Evolutionary conservation across 1,140 invertebrate genomes (phyloP), one percentile per base, ranked within the genome.

Genomic region (Drosophila miranda): DNA sequence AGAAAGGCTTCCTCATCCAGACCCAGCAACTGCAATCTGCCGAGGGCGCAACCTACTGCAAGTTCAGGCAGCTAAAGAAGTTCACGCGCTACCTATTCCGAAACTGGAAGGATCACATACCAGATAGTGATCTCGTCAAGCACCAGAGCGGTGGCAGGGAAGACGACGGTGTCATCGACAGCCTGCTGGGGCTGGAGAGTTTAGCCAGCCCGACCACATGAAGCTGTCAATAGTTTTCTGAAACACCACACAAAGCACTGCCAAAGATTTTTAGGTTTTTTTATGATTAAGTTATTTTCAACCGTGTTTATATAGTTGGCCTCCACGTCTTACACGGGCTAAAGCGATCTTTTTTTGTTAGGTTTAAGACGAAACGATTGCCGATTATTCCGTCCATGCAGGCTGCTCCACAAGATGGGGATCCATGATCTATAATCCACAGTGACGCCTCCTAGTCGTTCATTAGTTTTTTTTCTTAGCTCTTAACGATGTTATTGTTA

Each of bases 91-190:
- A 98, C 90, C 92, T 98, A 44, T 97, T 98, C 76, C 93, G 97
- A 56, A 97, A 96, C 83, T 98, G 97, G 97, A 97, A 97, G 88
- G 96, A 98, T 90, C 97, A 98, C 90, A 92, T 98, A 16, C 97
- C 97, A 0, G 96, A 95, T 0, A 95, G 96, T 66, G 93, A 96
- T 50, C 55, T 84, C 52, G 67, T 44, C 58, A 87, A 82, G 44
- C 82, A 78, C 38, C 69, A 66, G 8, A 56, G 30, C 54, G 50
- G 42, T 11, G 41, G 34, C 21, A 50, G 59, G 11, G 73, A 52
- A 2, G 51, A 66, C 1, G 58, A 55, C 34, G 49, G 55, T 30
- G 61, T 62, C 7, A 68, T 77, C 16, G 73, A 73, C 46, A 77
- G 45, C n/a, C 56, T 86, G 16, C 30, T 68, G 6, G 45, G 48